Conservation (phyloP, 2,888 invertebrate species). For the Dynastes tityus region DNA sequence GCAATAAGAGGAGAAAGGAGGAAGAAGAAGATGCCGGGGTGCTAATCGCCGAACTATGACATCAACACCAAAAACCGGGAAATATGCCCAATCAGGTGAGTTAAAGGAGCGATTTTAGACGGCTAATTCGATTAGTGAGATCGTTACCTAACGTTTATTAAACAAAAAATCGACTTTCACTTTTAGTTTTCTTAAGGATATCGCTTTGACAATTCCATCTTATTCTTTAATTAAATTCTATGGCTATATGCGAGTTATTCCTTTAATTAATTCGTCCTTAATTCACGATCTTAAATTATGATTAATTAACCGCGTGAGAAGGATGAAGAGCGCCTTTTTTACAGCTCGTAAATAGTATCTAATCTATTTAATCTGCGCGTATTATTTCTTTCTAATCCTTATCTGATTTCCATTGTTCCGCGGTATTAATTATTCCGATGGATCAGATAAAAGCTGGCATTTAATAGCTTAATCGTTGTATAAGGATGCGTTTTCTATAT, state of each 20-base stretch:
- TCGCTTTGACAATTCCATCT: not conserved
- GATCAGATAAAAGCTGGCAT: conserved; percentile 7
- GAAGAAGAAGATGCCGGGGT: conserved; percentile 41
- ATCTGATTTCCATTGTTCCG: conserved; percentile 23
- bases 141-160: conserved; percentile 7
- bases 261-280: conserved; percentile 23
- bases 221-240: conserved; percentile 24
- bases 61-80: conserved; percentile 70
- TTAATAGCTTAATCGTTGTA: not conserved
- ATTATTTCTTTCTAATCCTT: conserved; percentile 14
- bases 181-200: conserved; percentile 26
- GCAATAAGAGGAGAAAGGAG: not conserved
- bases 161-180: conserved; percentile 30
- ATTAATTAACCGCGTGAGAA: not conserved
- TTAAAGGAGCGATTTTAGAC: conserved; percentile 31
- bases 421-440: not conserved
- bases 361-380: conserved; percentile 1
- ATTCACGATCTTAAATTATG: conserved; percentile 7
- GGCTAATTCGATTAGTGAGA: too few relatives aligned
- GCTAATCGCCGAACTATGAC: conserved; percentile 67
- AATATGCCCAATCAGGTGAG: conserved; percentile 70
- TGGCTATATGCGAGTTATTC: not conserved
- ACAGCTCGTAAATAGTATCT: not conserved
- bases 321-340: not conserved
- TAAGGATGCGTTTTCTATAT: not conserved